Evolutionary conservation across 92 coral and sea anemone species (phyloP), one percentile per base, ranked within the genome.

Genomic region (Metridium senile): DNA sequence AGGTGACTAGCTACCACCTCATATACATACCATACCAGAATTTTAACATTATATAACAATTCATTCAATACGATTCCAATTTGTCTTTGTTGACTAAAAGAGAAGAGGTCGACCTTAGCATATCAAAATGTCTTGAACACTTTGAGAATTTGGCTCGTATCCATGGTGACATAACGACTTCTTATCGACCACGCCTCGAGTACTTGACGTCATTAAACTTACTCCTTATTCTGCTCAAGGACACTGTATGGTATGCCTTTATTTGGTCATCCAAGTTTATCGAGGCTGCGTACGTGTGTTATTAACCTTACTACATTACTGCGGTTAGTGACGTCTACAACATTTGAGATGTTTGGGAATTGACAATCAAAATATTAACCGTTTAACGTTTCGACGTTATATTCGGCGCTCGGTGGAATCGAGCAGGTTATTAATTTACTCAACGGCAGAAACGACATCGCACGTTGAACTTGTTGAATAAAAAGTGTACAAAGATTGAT

Each of bases 321-420:
- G 65, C 76, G 76, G 76, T 71, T 54, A 71, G 31, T 58, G 75
- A 70, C 62, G 33, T 70, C 49, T 39, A 39, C 49, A 39, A 39
- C 8, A 13, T 6, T 39, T 39, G 49, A 39, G 49, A 39, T 13
- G 49, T 13, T 39, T 39, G 49, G 6, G 13, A 39, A 39, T 39
- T 39, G 49, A 39, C 6, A 13, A 39, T 13, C 49, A 39, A 39
- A 39, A 39, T 39, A 39, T 4, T 13, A 39, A 39, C 6, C 49
- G 49, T 39, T 39, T 4, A 39, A 6, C 49, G 49, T 39, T 13
- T 39, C 13, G 49, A 39, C 13, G 49, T 4, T 39, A 39, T 39
- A 39, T 39, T 39, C 49, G 49, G 13, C 13, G 13, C 49, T 6
- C 8, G 6, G 6, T 39, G 6, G 49, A 39, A 39, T 39, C 49